Evolutionary conservation across 2,888 invertebrate species (phyloP), one percentile per base, ranked within the genome.

Genomic region (Sacculina carcini): DNA sequence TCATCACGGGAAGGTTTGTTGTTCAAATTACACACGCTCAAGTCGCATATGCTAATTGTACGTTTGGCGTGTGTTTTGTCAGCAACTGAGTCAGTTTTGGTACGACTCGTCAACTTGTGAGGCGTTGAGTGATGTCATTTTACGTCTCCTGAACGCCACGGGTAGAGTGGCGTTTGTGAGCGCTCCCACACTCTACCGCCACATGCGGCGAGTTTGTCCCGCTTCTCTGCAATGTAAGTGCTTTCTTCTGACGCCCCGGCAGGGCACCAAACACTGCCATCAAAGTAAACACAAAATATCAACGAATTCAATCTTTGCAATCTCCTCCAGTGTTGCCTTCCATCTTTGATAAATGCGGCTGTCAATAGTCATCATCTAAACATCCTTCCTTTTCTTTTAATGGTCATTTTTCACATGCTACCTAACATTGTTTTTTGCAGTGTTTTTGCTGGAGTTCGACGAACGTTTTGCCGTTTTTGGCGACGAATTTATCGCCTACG

Each of bases 61-160:
- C n/a, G n/a, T n/a, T n/a, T n/a, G n/a, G n/a, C n/a, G n/a, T n/a
- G n/a, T n/a, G n/a, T n/a, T n/a, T n/a, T n/a, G n/a, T 9, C 65
- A 87, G 90, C 87, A 94, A 84, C 68, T 94, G 38, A 90, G 90
- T 62, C 94, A 94, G 67, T 94, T 96, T 69, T 96, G 94, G 94
- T 96, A 96, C 62, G 77, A 81, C 61, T 77, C 82, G 38, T 64
- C 70, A 3, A 94, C 94, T 0, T 77, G 83, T 39, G 68, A 73
- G 28, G 65, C 65, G 1, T 65, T 94, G n/a, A 77, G 78, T 1
- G 69, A 72, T 58, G 77, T 80, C 53, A 75, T 77, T 7, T 62
- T 77, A 44, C 66, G 69, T 55, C 63, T 68, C 5, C 66, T 76
- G n/a, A 68, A 68, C 9, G 64, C 68, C 3, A 66, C 76, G 16